A percentile compares a stretch with the other conserved stretches of the same genome.
Evolutionary conservation across 2,113 vertebrate genomes (phyloP).

Genomic region (Forbesichthys agassizii): DNA sequence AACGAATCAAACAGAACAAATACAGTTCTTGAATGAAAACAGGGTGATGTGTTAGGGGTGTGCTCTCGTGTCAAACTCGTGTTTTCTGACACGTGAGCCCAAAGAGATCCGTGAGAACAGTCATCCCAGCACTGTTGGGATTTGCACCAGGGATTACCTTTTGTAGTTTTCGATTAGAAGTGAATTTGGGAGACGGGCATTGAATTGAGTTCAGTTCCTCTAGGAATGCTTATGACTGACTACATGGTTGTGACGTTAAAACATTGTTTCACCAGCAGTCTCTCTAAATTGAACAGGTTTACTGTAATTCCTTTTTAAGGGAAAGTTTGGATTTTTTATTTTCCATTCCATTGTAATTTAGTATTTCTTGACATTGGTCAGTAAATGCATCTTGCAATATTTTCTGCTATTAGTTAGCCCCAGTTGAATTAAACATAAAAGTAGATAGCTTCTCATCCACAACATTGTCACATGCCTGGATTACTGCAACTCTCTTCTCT

Average conservation of each 20-base stretch:
- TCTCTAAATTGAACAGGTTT: constrained; percentile 29
- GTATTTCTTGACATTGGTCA: no score
- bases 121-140: constrained; percentile 28
- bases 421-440: no score
- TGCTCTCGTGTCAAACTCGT: constrained; percentile 17
- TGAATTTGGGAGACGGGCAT: constrained; percentile 23
- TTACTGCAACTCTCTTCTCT: no score
- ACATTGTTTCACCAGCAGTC: constrained; percentile 37
- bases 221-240: constrained; percentile 37
- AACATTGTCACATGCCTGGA: no score
- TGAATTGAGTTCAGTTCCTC: constrained; percentile 46
- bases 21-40: no score
- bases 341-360: no score
- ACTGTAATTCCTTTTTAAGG: constrained; percentile 21
- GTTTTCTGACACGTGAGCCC: constrained; percentile 33
- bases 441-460: no score
- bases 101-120: constrained; percentile 42
- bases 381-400: no score
- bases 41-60: no score
- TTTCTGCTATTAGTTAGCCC: no score
- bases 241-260: constrained; percentile 48
- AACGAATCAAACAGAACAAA: no score
- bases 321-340: no score
- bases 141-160: constrained; percentile 50
- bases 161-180: constrained; percentile 44